phyloP scores from a whole-genome alignment of 1,140 invertebrate species.

The Matsumurasca onukii region DNA sequence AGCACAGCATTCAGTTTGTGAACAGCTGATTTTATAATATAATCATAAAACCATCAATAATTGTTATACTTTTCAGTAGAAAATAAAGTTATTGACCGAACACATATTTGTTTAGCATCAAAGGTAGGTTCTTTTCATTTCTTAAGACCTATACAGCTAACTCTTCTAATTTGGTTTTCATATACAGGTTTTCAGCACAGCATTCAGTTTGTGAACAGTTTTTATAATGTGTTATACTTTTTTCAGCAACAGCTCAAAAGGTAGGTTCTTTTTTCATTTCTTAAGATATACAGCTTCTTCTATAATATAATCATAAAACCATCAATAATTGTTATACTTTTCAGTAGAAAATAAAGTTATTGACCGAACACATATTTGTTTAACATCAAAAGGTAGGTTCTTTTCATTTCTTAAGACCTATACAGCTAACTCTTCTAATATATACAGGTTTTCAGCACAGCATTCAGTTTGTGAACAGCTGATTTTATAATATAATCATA shows the following conservation, averaged over 20 bases:
- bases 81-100: too few species aligned
- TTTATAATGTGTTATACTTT: too few species aligned
- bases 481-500: neutral
- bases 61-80: too few species aligned
- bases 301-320: conserved; percentile 20
- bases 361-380: too few species aligned
- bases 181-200: neutral
- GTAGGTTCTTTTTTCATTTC: too few species aligned
- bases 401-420: neutral
- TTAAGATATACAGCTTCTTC: too few species aligned
- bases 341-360: too few species aligned
- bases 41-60: conserved; percentile 16
- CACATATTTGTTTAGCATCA: too few species aligned
- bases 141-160: neutral
- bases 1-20: conserved; percentile 17
- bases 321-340: too few species aligned
- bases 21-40: conserved; percentile 14
- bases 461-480: conserved; percentile 18
- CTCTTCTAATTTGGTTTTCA: conserved; percentile 1
- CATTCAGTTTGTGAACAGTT: conserved; percentile 20
- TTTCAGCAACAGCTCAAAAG: too few species aligned
- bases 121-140: neutral
- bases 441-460: conserved; percentile 1
- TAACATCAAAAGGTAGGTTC: neutral
- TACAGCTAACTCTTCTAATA: too few species aligned